Evolutionary conservation across 1,140 invertebrate genomes (phyloP), one percentile per base, ranked within the genome.

Genomic region (Patella vulgata): DNA sequence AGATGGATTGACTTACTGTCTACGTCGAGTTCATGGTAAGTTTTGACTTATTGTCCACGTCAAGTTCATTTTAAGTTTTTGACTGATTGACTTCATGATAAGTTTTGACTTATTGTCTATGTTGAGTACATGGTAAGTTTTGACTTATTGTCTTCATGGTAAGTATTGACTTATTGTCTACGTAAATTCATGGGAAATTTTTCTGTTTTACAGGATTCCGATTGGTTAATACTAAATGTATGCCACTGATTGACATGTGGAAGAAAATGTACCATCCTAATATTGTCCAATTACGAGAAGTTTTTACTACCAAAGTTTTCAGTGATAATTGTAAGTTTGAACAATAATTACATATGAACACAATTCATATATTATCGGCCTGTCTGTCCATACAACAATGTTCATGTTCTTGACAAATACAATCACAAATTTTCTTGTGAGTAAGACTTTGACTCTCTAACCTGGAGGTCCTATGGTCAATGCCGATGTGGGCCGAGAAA

Each of bases 261-360:
- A 96, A 96, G 80, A 92, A 94, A 82, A 85, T 98, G 23, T 89
- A 91, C 70, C 95, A 97, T 86, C 92, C 95, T 68, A 97, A 97
- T 87, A 88, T 98, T 63, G 93, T 97, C 43, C 90, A 93, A 68
- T 86, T 98, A 40, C 88, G 92, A 80, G 94, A 97, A 84, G 92
- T 95, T 56, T 98, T 98, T 84, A 94, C 94, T 12, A 97, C 96
- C 36, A 96, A 96, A 86, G 91, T 91, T 39, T 98, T 98, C 86
- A 92, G 93, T 75, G 96, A 98, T 88, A 92, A 93, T 87, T 97
- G 93, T 95, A 85, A 88, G 91, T 90, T 31, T 36, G 6, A 36
- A 36, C n/a, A n/a, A n/a, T n/a, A n/a, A n/a, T n/a, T n/a, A n/a
- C n/a, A n/a, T n/a, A n/a, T n/a, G n/a, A n/a, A n/a, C n/a, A n/a